Conservation (phyloP, 2,113 vertebrate genomes). For the Gila orcuttii region DNA sequence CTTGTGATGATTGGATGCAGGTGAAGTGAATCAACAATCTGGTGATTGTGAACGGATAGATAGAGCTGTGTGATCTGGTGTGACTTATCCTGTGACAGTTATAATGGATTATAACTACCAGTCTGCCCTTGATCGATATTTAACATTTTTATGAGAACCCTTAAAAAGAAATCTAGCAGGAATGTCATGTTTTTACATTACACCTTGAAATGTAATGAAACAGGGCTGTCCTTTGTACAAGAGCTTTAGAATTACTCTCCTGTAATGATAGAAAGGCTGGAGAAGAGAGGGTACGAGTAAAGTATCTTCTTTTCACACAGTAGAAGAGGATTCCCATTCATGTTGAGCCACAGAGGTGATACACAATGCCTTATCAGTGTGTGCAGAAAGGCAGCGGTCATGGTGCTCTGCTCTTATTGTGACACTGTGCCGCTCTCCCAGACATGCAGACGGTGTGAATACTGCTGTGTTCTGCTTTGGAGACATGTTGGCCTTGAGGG, state of each 20-base stretch:
- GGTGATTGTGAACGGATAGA: too few species aligned
- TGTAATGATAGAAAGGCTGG: not conserved
- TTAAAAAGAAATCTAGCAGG: not conserved
- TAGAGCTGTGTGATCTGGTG: too few species aligned
- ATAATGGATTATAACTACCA: too few species aligned
- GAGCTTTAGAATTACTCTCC: not conserved
- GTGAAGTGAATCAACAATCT: too few species aligned
- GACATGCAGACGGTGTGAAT: not conserved
- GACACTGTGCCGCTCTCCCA: constrained; percentile 22
- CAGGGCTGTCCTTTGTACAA: not conserved
- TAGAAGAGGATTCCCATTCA: constrained; percentile 25
- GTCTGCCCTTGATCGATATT: not conserved
- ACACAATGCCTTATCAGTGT: constrained; percentile 18
- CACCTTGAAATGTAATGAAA: not conserved
- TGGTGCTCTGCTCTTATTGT: constrained; percentile 33
- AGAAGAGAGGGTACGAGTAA: constrained; percentile 11
- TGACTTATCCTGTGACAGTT: too few species aligned
- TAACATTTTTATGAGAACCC: not conserved
- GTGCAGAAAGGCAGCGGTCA: constrained; percentile 2
- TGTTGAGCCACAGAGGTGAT: constrained; percentile 5
- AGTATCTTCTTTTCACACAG: constrained; percentile 21
- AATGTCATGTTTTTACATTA: not conserved
- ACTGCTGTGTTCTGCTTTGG: not conserved
- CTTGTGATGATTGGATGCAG: too few species aligned
- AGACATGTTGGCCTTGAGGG: not conserved